phyloP scores from a whole-genome alignment of 2,797 vertebrate species.

The Alca torda region DNA sequence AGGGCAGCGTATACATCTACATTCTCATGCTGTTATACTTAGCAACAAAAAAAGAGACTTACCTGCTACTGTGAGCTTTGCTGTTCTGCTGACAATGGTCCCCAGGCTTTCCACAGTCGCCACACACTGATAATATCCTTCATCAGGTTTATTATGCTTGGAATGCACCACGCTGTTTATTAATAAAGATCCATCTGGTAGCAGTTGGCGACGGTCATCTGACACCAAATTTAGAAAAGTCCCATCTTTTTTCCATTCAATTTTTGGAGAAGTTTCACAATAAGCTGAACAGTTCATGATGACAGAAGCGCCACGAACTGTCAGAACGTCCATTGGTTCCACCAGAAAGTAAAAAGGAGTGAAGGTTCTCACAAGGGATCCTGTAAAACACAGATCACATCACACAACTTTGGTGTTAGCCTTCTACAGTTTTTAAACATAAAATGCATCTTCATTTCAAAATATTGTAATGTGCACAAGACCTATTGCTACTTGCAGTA shows the following conservation, averaged over 20 bases:
- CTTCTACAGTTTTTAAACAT: accelerated
- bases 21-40: no score
- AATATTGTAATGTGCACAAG: accelerated
- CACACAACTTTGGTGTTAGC: neutral
- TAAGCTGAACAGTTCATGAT: constrained; percentile 91
- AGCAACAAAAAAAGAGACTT: neutral
- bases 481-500: accelerated
- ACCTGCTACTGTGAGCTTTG: constrained; percentile 92
- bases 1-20: accelerated
- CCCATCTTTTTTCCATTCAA: constrained; percentile 97
- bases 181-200: constrained; percentile 89
- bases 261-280: constrained; percentile 79
- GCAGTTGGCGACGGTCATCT: constrained; percentile 89
- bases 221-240: constrained; percentile 90
- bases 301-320: constrained; percentile 83
- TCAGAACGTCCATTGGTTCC: constrained; percentile 88
- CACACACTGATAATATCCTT: constrained; percentile 95
- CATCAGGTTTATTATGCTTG: constrained; percentile 97
- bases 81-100: constrained; percentile 91
- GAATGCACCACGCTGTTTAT: constrained; percentile 91
- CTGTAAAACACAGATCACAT: constrained; percentile 66
- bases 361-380: constrained; percentile 84
- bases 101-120: constrained; percentile 93
- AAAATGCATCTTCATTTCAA: accelerated
- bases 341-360: constrained; percentile 91